Evolutionary conservation across 2,797 vertebrate species (phyloP), one percentile per base, ranked within the genome.

Genomic region (Premnoplex brunnescens): DNA sequence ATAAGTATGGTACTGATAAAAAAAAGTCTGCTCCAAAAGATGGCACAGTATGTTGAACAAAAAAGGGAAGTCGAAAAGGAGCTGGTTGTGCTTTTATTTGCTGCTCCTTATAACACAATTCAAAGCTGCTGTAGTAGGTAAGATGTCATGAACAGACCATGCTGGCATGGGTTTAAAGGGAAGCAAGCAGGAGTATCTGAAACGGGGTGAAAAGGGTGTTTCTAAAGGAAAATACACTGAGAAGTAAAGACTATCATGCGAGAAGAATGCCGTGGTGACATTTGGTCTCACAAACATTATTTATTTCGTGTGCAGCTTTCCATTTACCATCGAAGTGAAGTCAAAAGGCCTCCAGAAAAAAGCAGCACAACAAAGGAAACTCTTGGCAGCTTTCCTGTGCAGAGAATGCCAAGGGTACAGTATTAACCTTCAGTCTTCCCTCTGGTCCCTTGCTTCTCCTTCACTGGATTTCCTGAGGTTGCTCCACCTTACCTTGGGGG

Each of bases 331-430:
- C 51, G 58, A 84, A 85, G 69, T 69, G 64, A 91, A 79, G 88
- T 88, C 84, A 89, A 93, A 92, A 71, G 84, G 72, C 30, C 68
- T 60, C 46, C 60, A 89, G 63, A 93, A 95, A 46, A 92, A 95
- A 71, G 15, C 67, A 93, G 44, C 3, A 0, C 64, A 63, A 95
- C 71, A 82, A 92, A 91, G 64, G 58, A 59, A 94, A 51, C 24
- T 83, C 34, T 69, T 93, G 86, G 92, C 90, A 96, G 63, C 30
- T 74, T 89, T 93, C 44, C 44, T 89, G 39, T 49, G 71, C 52
- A 85, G 68, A 80, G 85, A 92, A 92, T 67, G 37, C 44, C 91
- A 94, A 93, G 82, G 85, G 75, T 68, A 92, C 2, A 5, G 28
- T 44, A n/a, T 64, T 85, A 85, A 92, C 89, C 79, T 93, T 89